Percentiles rank a stretch among this genome's conserved stretches.
phyloP scores from a whole-genome alignment of 1,140 invertebrate species.

The Orussus abietinus region DNA sequence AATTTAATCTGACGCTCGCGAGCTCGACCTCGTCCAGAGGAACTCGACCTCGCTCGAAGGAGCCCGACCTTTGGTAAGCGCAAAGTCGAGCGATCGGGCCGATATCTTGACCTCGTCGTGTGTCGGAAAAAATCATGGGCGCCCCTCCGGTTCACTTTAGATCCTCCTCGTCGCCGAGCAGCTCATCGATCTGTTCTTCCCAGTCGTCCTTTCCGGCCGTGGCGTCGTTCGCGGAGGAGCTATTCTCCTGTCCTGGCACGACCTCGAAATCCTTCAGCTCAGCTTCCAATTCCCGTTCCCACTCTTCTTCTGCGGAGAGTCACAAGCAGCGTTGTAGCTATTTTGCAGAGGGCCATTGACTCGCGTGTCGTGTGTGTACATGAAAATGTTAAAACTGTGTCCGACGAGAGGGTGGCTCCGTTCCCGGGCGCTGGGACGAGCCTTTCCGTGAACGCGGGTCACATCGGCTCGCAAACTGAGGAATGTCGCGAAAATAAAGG shows the following conservation, averaged over 20 bases:
- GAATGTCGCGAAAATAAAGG: no score
- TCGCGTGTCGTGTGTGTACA: constrained; percentile 12
- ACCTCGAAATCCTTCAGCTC: constrained; percentile 91
- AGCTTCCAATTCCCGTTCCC: constrained; percentile 88
- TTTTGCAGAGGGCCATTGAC: constrained; percentile 40
- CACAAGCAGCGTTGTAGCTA: constrained; percentile 48
- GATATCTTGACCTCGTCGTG: no score
- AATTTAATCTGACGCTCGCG: no score
- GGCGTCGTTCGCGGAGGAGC: constrained; percentile 18
- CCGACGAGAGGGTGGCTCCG: no score
- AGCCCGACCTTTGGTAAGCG: no score
- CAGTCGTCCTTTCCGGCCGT: constrained; percentile 52
- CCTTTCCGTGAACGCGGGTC: no score
- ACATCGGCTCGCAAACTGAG: no score
- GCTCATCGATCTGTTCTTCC: constrained; percentile 58
- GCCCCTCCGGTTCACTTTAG: constrained; percentile 43
- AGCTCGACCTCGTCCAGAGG: no score
- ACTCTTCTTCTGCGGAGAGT: constrained; percentile 74
- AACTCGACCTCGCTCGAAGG: no score
- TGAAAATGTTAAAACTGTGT: constrained; percentile 17
- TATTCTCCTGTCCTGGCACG: constrained; percentile 52
- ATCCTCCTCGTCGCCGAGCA: constrained; percentile 55
- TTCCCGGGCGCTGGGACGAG: no score
- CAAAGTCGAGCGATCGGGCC: no score
- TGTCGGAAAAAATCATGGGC: no score